These are phyloP conservation scores for Melitaea athalia DNA, from an alignment of 2,888 invertebrate species.

Conservation along the genomic window DNA sequence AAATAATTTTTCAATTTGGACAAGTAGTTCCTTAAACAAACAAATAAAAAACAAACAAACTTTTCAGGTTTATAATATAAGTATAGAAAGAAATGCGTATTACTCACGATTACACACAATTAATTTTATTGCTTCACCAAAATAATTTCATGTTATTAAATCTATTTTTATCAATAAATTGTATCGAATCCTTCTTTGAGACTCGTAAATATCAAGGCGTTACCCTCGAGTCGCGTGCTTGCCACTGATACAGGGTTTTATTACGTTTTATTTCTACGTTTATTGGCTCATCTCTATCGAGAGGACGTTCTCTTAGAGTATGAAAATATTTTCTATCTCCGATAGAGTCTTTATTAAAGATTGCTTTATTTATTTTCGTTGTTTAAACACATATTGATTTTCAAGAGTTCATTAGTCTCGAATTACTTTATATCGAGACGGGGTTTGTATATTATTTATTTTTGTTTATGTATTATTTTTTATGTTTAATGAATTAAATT, in stretches of 20 bases:
- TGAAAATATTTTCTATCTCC: slow-evolving; percentile 27
- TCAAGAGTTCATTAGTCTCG: slow-evolving; percentile 1
- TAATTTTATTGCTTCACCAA: not conserved
- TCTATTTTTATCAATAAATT: slow-evolving; percentile 34
- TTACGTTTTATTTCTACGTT: slow-evolving; percentile 56
- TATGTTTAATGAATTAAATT: not conserved
- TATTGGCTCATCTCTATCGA: slow-evolving; percentile 31
- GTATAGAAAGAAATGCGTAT: not conserved
- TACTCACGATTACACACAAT: not conserved
- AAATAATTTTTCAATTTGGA: no score
- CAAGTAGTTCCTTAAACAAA: no score
- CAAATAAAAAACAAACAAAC: no score
- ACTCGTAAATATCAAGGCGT: slow-evolving; percentile 61
- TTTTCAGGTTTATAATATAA: no score
- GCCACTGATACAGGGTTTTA: slow-evolving; percentile 69
- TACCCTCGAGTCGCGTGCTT: slow-evolving; percentile 52
- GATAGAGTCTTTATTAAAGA: slow-evolving; percentile 11
- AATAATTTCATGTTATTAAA: slow-evolving; percentile 9
- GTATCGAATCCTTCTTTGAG: slow-evolving; percentile 52
- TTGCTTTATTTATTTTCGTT: not conserved
- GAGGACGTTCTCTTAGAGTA: slow-evolving; percentile 26
- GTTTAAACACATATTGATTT: slow-evolving; percentile 2
- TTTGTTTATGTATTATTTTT: not conserved
- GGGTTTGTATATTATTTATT: not conserved
- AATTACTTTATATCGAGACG: not conserved